A percentile compares a stretch with the other conserved stretches of the same genome.
Conservation (phyloP, 2,113 vertebrate genomes). For the Ifrita kowaldi region DNA sequence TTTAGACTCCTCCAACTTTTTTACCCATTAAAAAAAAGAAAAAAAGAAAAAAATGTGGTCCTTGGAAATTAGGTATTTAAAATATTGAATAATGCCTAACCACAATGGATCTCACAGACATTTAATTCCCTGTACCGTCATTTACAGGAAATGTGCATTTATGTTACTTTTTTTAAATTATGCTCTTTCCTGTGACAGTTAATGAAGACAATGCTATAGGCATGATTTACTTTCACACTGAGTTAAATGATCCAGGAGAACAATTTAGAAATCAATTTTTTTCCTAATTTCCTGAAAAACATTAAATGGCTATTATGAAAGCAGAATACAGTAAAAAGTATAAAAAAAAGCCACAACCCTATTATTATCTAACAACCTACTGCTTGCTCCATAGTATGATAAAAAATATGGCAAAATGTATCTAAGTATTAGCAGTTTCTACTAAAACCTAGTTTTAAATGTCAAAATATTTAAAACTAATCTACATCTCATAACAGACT, state of each 20-base stretch:
- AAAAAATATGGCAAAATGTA: background rate
- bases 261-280: background rate
- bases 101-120: background rate
- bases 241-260: background rate
- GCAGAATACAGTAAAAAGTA: background rate
- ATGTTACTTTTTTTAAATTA: background rate
- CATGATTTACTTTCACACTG: background rate
- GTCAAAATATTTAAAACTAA: slow-evolving; percentile 54
- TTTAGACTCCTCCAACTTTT: background rate
- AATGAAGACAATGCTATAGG: background rate
- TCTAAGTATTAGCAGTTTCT: background rate
- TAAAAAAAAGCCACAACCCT: background rate
- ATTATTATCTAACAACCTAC: background rate
- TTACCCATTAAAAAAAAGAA: background rate
- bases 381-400: background rate
- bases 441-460: slow-evolving; percentile 33
- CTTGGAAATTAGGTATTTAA: background rate
- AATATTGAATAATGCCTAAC: background rate
- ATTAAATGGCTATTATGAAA: background rate
- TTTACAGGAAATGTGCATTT: background rate
- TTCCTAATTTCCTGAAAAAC: background rate
- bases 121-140: background rate
- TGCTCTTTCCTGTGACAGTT: background rate
- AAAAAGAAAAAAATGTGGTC: background rate
- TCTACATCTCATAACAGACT: background rate